phyloP scores from a whole-genome alignment of 2,888 invertebrate genomes.

The Hedya salicella region DNA sequence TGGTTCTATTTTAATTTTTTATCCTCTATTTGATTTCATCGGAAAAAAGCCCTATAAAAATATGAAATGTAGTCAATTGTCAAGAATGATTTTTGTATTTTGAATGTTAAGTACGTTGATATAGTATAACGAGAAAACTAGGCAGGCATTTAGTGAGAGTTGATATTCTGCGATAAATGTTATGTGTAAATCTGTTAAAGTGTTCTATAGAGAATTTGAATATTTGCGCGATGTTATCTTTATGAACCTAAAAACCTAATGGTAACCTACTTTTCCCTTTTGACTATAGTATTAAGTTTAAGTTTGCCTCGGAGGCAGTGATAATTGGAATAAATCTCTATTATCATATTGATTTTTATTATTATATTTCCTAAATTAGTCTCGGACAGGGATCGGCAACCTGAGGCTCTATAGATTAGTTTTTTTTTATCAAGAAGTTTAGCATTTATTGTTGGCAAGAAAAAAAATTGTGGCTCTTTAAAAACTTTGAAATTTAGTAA shows the following conservation, averaged over 20 bases:
- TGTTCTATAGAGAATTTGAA: neutral
- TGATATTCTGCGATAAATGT: neutral
- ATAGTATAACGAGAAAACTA: slow-evolving; percentile 10
- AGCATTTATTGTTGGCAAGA: no score
- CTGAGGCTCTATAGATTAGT: no score
- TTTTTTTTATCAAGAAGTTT: no score
- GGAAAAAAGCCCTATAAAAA: no score
- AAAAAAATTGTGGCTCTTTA: no score
- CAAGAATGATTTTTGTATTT: slow-evolving; percentile 9
- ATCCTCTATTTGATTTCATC: no score
- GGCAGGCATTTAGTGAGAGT: neutral
- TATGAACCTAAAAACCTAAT: neutral
- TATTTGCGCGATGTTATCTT: slow-evolving; percentile 3
- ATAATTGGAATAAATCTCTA: slow-evolving; percentile 29
- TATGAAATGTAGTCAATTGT: slow-evolving; percentile 13
- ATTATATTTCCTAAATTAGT: neutral
- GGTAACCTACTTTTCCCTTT: slow-evolving; percentile 2
- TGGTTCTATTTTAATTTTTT: no score
- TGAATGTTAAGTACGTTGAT: slow-evolving; percentile 2
- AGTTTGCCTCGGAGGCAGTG: slow-evolving; percentile 29
- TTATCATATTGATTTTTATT: neutral
- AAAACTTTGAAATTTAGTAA: no score
- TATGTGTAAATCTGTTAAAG: slow-evolving; percentile 8
- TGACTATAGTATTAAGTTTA: slow-evolving; percentile 1
- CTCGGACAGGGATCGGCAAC: no score